Percentiles rank a stretch among this genome's conserved stretches.
Evolutionary conservation across 1,140 invertebrate species (phyloP).

Genomic region (Delia radicum): DNA sequence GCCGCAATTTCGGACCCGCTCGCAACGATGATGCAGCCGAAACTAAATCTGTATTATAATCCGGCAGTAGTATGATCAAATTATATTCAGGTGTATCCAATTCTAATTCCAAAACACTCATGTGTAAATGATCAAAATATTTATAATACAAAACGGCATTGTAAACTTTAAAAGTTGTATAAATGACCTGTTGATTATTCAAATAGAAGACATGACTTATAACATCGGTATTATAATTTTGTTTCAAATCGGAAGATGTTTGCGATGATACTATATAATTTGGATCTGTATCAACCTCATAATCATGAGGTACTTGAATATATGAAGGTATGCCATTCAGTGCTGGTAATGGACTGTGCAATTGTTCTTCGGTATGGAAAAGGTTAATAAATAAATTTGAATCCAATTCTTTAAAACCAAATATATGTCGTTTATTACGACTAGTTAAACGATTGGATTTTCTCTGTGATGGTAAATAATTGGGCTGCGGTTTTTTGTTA

Average conservation of each 20-base stretch:
- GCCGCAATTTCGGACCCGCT: conserved; percentile 60
- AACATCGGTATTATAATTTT: conserved; percentile 51
- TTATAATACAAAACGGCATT: conserved; percentile 72
- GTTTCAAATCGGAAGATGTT: conserved; percentile 35
- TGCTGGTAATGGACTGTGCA: conserved; percentile 17
- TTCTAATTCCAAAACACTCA: conserved; percentile 72
- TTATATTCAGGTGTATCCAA: conserved; percentile 69
- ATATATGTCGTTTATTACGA: conserved; percentile 40
- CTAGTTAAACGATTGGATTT: conserved; percentile 25
- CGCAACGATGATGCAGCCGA: conserved; percentile 49
- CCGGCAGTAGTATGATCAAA: conserved; percentile 63
- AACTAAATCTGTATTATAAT: conserved; percentile 56
- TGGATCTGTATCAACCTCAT: conserved; percentile 34
- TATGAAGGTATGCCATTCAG: conserved; percentile 29
- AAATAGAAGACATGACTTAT: conserved; percentile 53
- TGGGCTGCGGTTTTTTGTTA: not conserved
- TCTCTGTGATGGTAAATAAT: conserved; percentile 18
- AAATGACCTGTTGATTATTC: conserved; percentile 47
- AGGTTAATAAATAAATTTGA: conserved; percentile 46
- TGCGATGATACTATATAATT: conserved; percentile 31
- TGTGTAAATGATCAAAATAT: conserved; percentile 70
- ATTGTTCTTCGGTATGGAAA: conserved; percentile 39
- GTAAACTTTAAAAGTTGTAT: conserved; percentile 66
- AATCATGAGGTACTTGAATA: conserved; percentile 40
- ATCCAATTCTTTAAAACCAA: conserved; percentile 46